Evolutionary conservation across 2,797 vertebrate genomes (phyloP).

Genomic region (Limnodromus scolopaceus): DNA sequence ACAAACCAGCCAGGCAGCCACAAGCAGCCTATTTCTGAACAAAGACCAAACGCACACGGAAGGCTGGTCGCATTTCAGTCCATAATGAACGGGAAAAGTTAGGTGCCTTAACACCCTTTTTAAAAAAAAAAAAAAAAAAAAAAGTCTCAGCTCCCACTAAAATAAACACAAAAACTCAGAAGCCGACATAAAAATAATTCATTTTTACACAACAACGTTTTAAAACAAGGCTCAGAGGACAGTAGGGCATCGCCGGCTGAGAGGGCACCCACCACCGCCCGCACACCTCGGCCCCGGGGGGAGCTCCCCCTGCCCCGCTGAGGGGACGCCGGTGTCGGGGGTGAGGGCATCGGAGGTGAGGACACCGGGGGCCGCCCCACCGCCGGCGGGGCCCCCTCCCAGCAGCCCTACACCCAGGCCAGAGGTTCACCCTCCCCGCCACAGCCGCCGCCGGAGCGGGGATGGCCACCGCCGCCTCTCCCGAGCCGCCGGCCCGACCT

Average conservation of each 20-base stretch:
- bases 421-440: neutral
- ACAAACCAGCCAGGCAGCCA: neutral
- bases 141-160: neutral
- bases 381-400: neutral
- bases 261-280: neutral
- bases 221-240: neutral
- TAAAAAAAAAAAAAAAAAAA: neutral
- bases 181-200: neutral
- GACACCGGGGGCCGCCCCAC: neutral
- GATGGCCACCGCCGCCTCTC: neutral
- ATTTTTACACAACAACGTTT: neutral
- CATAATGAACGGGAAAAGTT: neutral
- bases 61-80: neutral
- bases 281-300: neutral
- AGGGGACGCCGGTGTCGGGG: neutral
- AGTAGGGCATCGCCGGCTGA: neutral
- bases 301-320: neutral
- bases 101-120: neutral
- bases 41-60: neutral
- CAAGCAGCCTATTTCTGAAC: neutral
- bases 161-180: neutral
- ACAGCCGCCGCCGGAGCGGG: neutral
- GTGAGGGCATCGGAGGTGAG: neutral
- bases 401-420: neutral
- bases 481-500: neutral